Conservation (phyloP, 2,797 vertebrate species). For the Pipistrellus pygmaeus region DNA sequence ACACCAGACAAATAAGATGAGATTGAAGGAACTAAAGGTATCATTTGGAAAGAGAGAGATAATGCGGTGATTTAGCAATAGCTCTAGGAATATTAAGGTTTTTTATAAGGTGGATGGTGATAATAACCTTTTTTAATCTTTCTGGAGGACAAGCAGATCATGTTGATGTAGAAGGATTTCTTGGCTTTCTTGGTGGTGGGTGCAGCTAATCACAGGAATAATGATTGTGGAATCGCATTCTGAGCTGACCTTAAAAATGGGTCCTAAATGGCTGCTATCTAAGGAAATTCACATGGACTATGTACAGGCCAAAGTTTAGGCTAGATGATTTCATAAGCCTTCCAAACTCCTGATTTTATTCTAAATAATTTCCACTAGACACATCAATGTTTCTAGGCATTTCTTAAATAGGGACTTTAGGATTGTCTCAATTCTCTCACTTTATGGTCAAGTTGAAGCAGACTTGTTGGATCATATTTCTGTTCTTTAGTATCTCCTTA, state of each 20-base stretch:
- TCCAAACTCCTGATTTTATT: neutral
- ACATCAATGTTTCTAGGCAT: neutral
- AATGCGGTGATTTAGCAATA: neutral
- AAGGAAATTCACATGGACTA: neutral
- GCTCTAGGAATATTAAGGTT: neutral
- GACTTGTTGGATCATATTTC: neutral
- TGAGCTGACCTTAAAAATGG: constrained; percentile 17
- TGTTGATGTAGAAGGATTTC: neutral
- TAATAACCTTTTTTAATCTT: neutral
- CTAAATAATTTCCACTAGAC: neutral
- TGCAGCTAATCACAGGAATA: neutral
- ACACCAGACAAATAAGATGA: neutral
- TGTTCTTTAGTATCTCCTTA: neutral
- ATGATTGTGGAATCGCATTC: neutral
- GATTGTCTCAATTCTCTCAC: neutral
- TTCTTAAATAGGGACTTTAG: neutral
- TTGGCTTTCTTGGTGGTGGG: neutral
- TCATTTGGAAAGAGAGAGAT: neutral
- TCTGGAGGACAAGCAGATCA: neutral
- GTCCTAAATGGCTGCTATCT: neutral
- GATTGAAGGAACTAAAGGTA: neutral
- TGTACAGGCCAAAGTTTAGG: neutral
- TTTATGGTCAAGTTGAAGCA: neutral
- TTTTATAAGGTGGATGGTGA: neutral
- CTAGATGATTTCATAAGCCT: neutral